A percentile compares a stretch with the other conserved stretches of the same genome.
phyloP scores from a whole-genome alignment of 2,113 vertebrate genomes.

The Gallinago jamesoni region DNA sequence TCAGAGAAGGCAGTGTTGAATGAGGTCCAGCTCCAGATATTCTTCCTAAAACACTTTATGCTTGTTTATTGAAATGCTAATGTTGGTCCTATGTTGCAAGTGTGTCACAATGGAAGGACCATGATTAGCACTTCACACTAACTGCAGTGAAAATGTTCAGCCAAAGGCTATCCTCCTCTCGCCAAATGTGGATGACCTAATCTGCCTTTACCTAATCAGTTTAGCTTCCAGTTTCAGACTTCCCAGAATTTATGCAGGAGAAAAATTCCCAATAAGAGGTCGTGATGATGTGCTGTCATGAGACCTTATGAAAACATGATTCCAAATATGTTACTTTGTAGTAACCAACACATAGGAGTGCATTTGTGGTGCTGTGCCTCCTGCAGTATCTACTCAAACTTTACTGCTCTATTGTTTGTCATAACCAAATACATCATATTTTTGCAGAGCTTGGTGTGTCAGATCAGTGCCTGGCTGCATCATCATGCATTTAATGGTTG shows the following conservation, averaged over 20 bases:
- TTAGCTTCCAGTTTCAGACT: slow-evolving; percentile 11
- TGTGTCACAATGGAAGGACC: background rate
- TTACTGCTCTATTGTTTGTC: background rate
- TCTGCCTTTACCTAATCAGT: background rate
- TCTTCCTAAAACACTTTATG: background rate
- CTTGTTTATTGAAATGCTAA: background rate
- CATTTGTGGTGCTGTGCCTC: background rate
- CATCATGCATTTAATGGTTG: background rate
- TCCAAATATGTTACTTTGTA: background rate
- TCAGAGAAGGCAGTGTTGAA: background rate
- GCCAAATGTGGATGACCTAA: slow-evolving; percentile 14
- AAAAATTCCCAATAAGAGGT: background rate
- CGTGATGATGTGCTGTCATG: background rate
- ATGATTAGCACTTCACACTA: background rate
- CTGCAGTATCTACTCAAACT: background rate
- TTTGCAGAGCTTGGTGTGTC: background rate
- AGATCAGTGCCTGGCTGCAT: background rate
- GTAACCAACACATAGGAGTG: fast-evolving
- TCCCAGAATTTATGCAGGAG: slow-evolving; percentile 12
- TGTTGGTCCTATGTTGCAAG: background rate
- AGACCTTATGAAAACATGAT: background rate
- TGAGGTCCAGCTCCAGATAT: background rate
- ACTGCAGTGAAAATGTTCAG: slow-evolving; percentile 4
- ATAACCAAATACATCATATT: background rate
- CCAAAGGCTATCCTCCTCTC: background rate